These are phyloP conservation scores for Lophochroa leadbeateri DNA, from an alignment of 2,113 vertebrate genomes.

Conservation along the genomic window DNA sequence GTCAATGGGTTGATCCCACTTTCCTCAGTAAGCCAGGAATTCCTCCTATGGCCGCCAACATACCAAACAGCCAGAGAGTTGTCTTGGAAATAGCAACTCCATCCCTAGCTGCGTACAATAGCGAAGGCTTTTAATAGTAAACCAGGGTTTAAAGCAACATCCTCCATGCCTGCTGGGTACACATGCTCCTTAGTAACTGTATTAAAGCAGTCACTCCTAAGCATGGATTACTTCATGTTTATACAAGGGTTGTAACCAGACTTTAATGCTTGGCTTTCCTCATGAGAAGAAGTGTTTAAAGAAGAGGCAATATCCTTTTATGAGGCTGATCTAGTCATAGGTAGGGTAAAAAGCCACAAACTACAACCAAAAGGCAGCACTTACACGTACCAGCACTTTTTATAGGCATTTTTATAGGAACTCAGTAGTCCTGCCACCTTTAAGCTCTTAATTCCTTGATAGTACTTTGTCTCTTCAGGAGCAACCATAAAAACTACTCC, in stretches of 20 bases:
- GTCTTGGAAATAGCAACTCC: neutral
- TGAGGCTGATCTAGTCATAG: rapidly evolving
- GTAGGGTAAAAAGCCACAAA: neutral
- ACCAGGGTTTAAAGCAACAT: neutral
- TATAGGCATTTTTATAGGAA: conserved; percentile 12
- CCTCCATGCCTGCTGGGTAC: neutral
- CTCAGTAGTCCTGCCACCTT: conserved; percentile 4
- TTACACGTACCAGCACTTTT: neutral
- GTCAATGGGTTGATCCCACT: neutral
- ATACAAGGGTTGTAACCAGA: neutral
- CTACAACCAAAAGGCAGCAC: neutral
- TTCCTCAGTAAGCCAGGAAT: neutral
- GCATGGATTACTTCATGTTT: neutral
- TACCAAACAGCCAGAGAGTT: rapidly evolving
- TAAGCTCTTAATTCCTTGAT: conserved; percentile 26
- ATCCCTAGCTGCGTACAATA: neutral
- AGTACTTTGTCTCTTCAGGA: neutral
- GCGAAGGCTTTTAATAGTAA: neutral
- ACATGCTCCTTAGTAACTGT: neutral
- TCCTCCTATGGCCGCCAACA: neutral
- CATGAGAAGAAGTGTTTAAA: neutral
- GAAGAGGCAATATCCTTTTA: neutral
- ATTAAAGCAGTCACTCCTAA: neutral
- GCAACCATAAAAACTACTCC: neutral
- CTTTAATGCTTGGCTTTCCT: neutral